These are phyloP conservation scores for Oryzias melastigma DNA, from an alignment of 2,113 vertebrate species.

Conservation along the genomic window DNA sequence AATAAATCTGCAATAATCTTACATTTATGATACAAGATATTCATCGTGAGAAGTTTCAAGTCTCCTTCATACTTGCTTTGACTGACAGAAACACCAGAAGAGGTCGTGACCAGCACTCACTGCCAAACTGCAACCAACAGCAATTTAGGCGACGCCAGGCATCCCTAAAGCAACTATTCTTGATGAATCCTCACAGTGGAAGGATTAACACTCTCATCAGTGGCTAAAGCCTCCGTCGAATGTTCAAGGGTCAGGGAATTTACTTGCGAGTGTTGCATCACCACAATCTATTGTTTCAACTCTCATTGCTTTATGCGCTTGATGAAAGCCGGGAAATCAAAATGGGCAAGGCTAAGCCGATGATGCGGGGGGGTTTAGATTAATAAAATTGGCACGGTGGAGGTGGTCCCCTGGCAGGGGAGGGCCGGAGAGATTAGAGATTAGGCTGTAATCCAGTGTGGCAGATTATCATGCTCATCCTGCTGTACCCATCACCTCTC, in stretches of 20 bases:
- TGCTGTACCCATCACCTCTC: constrained; percentile 72
- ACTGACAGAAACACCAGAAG: constrained; percentile 50
- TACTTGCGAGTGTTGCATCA: constrained; percentile 53
- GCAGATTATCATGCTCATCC: constrained; percentile 75
- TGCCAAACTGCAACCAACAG: constrained; percentile 60
- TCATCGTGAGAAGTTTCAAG: constrained; percentile 67
- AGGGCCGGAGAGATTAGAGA: constrained; percentile 72
- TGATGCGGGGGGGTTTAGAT: constrained; percentile 55
- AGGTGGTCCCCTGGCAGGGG: constrained; percentile 61
- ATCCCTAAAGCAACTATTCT: constrained; percentile 66
- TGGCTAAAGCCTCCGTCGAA: constrained; percentile 65
- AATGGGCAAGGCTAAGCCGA: constrained; percentile 66
- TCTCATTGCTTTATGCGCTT: constrained; percentile 40
- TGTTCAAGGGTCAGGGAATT: constrained; percentile 50
- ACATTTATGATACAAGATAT: constrained; percentile 67
- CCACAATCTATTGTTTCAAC: constrained; percentile 60
- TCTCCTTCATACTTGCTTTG: constrained; percentile 63
- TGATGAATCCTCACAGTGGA: constrained; percentile 73
- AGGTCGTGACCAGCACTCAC: constrained; percentile 49
- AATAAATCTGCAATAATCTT: constrained; percentile 69
- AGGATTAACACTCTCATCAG: constrained; percentile 68
- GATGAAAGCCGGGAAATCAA: constrained; percentile 65
- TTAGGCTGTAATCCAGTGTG: constrained; percentile 76
- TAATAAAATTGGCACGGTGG: constrained; percentile 67
- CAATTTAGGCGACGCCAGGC: constrained; percentile 66